Evolutionary conservation across 2,113 vertebrate species (phyloP).

Genomic region (Phalacrocorax brasilianus): DNA sequence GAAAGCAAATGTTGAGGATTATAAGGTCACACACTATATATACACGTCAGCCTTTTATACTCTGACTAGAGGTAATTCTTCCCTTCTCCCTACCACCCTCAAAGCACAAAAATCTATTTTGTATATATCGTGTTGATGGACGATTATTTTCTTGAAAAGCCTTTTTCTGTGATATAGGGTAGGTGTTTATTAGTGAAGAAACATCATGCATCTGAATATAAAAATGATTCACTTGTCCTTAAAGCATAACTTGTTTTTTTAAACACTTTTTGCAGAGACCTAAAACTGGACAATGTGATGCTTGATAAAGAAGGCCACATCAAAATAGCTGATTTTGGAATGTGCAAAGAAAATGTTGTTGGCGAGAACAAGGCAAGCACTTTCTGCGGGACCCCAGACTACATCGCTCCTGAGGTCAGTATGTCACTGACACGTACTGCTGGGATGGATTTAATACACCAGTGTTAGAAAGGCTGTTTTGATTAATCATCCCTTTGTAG

Average conservation of each 20-base stretch:
- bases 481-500: background rate
- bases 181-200: background rate
- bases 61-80: background rate
- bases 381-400: constrained; percentile 97
- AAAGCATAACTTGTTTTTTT: background rate
- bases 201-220: background rate
- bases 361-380: constrained; percentile 91
- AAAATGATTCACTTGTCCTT: background rate
- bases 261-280: constrained; percentile 78
- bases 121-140: background rate
- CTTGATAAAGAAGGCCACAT: constrained; percentile 91
- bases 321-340: constrained; percentile 97
- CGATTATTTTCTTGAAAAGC: background rate
- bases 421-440: background rate
- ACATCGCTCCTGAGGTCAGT: constrained; percentile 89
- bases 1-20: background rate
- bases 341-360: constrained; percentile 95
- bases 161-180: background rate
- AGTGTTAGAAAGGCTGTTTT: background rate
- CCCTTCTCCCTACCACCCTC: background rate
- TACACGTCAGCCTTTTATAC: background rate
- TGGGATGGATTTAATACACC: background rate
- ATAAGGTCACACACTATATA: background rate
- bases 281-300: constrained; percentile 98
- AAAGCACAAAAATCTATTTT: background rate